Evolutionary conservation across 2,888 invertebrate species (phyloP).

Genomic region (Nyleta sp.): DNA sequence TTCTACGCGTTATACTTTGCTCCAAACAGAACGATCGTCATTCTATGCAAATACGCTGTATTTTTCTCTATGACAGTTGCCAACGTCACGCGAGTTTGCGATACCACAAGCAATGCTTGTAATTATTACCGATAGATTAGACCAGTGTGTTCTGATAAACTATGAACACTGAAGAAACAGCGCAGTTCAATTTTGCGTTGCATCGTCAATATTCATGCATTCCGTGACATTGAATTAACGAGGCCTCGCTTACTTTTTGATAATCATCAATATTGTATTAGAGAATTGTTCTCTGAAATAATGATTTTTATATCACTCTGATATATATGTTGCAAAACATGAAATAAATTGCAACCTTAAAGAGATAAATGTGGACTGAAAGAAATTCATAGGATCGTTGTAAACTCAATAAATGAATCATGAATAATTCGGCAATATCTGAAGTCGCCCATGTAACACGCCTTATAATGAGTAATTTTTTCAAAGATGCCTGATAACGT

Average conservation of each 20-base stretch:
- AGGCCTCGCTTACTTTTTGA: slow-evolving; percentile 23
- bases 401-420: slow-evolving; percentile 26
- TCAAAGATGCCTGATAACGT: slow-evolving; percentile 33
- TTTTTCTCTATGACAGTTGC: slow-evolving; percentile 37
- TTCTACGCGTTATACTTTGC: slow-evolving; percentile 3
- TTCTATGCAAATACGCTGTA: slow-evolving; percentile 33
- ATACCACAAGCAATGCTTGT: slow-evolving; percentile 42
- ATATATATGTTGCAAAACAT: too few relatives aligned
- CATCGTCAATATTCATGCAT: slow-evolving; percentile 8
- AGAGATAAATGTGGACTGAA: too few relatives aligned
- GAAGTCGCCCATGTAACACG: slow-evolving; percentile 11
- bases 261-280: slow-evolving; percentile 17
- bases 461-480: slow-evolving; percentile 35
- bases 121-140: slow-evolving; percentile 56
- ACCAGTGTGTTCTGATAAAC: slow-evolving; percentile 46
- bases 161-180: slow-evolving; percentile 34
- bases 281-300: not conserved
- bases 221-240: slow-evolving; percentile 26
- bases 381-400: too few relatives aligned
- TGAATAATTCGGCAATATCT: slow-evolving; percentile 39
- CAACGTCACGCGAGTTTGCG: slow-evolving; percentile 49
- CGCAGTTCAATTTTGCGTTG: slow-evolving; percentile 3
- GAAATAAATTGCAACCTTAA: too few relatives aligned
- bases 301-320: slow-evolving; percentile 1
- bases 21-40: slow-evolving; percentile 19